Percentiles rank a stretch among this genome's conserved stretches.
phyloP scores from a whole-genome alignment of 2,113 vertebrate species.

The Sisor rabdophorus region DNA sequence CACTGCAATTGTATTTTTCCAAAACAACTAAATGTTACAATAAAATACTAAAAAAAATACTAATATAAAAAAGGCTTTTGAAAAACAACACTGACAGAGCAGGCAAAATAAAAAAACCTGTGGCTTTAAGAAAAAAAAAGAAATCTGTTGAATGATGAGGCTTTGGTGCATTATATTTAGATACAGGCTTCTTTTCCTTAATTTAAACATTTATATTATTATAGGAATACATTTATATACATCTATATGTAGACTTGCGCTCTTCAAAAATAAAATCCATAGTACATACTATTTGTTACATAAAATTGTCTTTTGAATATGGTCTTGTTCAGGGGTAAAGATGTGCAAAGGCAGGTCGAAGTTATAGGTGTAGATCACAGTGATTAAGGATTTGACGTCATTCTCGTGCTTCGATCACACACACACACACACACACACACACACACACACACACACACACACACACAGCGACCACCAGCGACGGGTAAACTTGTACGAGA shows the following conservation, averaged over 20 bases:
- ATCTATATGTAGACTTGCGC: slow-evolving; percentile 48
- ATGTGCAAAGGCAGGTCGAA: slow-evolving; percentile 53
- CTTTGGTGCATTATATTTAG: slow-evolving; percentile 42
- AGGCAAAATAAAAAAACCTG: slow-evolving; percentile 16
- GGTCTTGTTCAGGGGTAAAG: slow-evolving; percentile 44
- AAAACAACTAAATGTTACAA: not conserved
- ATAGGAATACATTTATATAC: slow-evolving; percentile 56
- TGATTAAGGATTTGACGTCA: slow-evolving; percentile 52
- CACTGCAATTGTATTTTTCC: slow-evolving; percentile 25
- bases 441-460: not conserved
- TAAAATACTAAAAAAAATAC: slow-evolving; percentile 2
- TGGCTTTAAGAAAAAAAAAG: slow-evolving; percentile 34
- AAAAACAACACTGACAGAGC: slow-evolving; percentile 26
- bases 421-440: not conserved
- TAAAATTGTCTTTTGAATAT: slow-evolving; percentile 53
- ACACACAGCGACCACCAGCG: slow-evolving; percentile 4
- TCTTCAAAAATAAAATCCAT: slow-evolving; percentile 59
- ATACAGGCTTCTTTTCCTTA: slow-evolving; percentile 45
- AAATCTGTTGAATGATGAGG: slow-evolving; percentile 24
- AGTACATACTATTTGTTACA: slow-evolving; percentile 51
- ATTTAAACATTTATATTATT: slow-evolving; percentile 45
- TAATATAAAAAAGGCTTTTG: slow-evolving; percentile 15
- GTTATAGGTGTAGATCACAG: slow-evolving; percentile 58
- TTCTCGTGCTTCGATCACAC: slow-evolving; percentile 12
- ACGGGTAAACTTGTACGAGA: slow-evolving; percentile 13